Conservation (phyloP, 2,113 vertebrate species). For the Oryzias javanicus region DNA sequence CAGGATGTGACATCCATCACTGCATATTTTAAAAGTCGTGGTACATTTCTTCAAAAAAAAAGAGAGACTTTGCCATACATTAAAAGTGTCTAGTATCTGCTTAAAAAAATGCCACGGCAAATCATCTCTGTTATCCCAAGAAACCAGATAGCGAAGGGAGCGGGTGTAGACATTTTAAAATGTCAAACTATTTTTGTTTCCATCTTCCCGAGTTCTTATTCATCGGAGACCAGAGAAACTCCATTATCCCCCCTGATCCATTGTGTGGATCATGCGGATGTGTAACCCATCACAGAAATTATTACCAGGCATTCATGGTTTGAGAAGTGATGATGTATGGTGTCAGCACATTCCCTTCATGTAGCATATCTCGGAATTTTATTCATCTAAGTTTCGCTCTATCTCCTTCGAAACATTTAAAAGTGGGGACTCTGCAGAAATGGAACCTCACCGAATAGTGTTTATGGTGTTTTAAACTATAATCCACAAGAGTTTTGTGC, state of each 20-base stretch:
- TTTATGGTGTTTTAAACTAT: slow-evolving; percentile 56
- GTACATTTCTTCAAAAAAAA: slow-evolving; percentile 35
- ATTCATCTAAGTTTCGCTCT: slow-evolving; percentile 55
- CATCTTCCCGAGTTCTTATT: slow-evolving; percentile 37
- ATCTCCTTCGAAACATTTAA: slow-evolving; percentile 54
- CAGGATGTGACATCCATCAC: slow-evolving; percentile 56
- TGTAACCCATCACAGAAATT: slow-evolving; percentile 44
- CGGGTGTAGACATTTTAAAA: slow-evolving; percentile 58
- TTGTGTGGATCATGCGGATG: slow-evolving; percentile 17
- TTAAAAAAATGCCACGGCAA: slow-evolving; percentile 51
- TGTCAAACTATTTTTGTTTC: slow-evolving; percentile 40
- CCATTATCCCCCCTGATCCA: slow-evolving; percentile 39
- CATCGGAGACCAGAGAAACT: slow-evolving; percentile 30
- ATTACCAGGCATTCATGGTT: slow-evolving; percentile 49
- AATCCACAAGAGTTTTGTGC: slow-evolving; percentile 46
- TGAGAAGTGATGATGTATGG: slow-evolving; percentile 35
- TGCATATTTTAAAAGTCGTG: slow-evolving; percentile 58
- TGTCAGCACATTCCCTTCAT: slow-evolving; percentile 63
- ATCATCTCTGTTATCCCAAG: slow-evolving; percentile 31
- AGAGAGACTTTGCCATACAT: slow-evolving; percentile 26
- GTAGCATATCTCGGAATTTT: slow-evolving; percentile 33
- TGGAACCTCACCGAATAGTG: slow-evolving; percentile 35
- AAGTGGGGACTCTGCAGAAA: slow-evolving; percentile 66
- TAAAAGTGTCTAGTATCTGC: slow-evolving; percentile 40
- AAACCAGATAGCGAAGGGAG: slow-evolving; percentile 25